These are phyloP conservation scores for Idaea biselata DNA, from an alignment of 2,888 invertebrate genomes.

Conservation along the genomic window DNA sequence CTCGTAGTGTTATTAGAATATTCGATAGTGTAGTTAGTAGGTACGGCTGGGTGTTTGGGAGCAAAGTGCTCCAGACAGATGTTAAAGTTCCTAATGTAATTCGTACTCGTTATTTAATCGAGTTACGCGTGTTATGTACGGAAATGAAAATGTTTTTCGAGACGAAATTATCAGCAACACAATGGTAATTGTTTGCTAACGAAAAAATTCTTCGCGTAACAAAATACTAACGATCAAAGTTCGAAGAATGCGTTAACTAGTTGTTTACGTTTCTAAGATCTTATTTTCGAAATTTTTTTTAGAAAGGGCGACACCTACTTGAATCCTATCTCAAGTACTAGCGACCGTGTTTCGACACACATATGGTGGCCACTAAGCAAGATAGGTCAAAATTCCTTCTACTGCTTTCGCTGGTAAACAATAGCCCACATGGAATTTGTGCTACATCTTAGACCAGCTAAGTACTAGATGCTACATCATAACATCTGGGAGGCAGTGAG, in stretches of 20 bases:
- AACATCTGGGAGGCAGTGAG: too few species aligned
- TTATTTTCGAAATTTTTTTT: constrained; percentile 3
- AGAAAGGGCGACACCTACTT: too few species aligned
- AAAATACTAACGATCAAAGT: background rate
- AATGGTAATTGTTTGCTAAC: background rate
- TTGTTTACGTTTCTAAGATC: background rate
- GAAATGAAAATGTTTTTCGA: constrained; percentile 3
- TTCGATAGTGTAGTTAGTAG: constrained; percentile 48
- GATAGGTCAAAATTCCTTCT: too few species aligned
- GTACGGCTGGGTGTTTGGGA: constrained; percentile 27
- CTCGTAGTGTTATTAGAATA: constrained; percentile 60
- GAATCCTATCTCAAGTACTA: too few species aligned
- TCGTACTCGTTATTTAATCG: background rate
- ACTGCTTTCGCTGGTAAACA: too few species aligned
- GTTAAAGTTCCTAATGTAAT: background rate
- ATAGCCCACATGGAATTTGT: too few species aligned
- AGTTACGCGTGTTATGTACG: background rate
- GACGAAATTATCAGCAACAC: background rate
- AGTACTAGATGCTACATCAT: too few species aligned
- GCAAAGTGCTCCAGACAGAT: background rate
- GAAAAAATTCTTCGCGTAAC: background rate
- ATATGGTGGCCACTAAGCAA: too few species aligned
- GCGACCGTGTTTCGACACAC: too few species aligned
- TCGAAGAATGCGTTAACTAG: constrained; percentile 7
- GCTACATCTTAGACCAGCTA: too few species aligned